Evolutionary conservation across 2,113 vertebrate genomes (phyloP), one percentile per base, ranked within the genome.

Genomic region (Typhlomys cinereus): DNA sequence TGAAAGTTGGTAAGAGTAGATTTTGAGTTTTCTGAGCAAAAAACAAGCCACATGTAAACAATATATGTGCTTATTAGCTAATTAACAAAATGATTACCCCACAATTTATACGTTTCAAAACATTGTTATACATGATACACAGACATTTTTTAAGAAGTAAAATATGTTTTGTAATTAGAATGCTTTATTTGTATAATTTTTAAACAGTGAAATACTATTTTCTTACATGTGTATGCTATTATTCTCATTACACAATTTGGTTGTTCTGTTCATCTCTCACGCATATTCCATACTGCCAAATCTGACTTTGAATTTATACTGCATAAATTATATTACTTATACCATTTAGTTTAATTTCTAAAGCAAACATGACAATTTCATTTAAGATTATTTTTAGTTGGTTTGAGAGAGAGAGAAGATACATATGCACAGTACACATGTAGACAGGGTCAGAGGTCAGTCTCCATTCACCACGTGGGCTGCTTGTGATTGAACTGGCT

Each of bases 181-280:
- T 87, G 50, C 52, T 44, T 91, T 5, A 34, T 50, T 86, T 81
- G 25, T 86, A 59, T 39, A 70, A 73, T 87, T 78, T n/a, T 62
- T 87, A 75, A 93, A 62, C 76, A 78, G 3, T 57, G 39, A 39
- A 82, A 7, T 76, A 17, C 17, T 34, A 17, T 73, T 7, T 20
- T 84, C 18, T 82, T 88, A 10, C 46, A 50, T 44, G 39, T 13
- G 66, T 73, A 29, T 83, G 14, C 87, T 86, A 18, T 67, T 88
- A 2, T 76, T 94, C 21, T 15, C 25, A 21, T 71, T 78, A 17
- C 48, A 86, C 39, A 34, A 94, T 36, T 92, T 66, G 18, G 87
- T 83, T 87, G 44, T 94, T 84, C 41, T 90, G 73, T 52, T 90
- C 3, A n/a, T 92, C 57, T 87, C 54, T 89, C 64, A 96, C 90